Base-by-base conservation (phyloP, 2,113 vertebrate species). In the Fregetta grallaria region DNA sequence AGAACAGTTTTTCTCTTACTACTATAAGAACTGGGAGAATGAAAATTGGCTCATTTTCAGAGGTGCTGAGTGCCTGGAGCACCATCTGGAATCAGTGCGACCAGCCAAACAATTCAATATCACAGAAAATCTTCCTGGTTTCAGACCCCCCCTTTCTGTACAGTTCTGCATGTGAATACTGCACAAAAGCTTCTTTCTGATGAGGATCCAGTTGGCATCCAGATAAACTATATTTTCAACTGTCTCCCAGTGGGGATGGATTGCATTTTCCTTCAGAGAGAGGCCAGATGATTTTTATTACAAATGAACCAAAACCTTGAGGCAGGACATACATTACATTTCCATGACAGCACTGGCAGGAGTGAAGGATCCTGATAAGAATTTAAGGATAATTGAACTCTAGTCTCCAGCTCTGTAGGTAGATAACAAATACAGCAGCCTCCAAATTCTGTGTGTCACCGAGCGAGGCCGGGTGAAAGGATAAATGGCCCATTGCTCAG, bases 291-390 rank as follows among this genome's bases (percentile, higher is more conserved):
- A 96, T 62, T 94, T 94, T 95, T 94, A 94, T 96, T 96, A 91
- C 75, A 92, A 94, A 78, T 49, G 94, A 92, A 96, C 85, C 86
- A 94, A 96, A 96, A 68, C 80, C 97, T 97, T 97, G 95, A 94
- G 77, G 90, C 86, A 89, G 92, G 94, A 87, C 94, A 68, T 92
- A 89, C 77, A 85, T 91, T 94, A 91, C 42, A 58, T 91, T 92
- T 87, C 66, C 80, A 36, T 94, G 86, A 94, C 92, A 97, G 96
- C 49, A 5, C 77, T 62, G 80, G 83, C 92, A 70, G 83, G 45
- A 89, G 73, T 68, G 84, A 95, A 94, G 80, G 80, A 87, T 87
- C 77, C 84, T 87, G 66, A 79, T 91, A 94, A 81, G 83, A 92
- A 73, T 76, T 94, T 82, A 53, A 79, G 89, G 89, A 40, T 82